A percentile compares a stretch with the other conserved stretches of the same genome.
Evolutionary conservation across 1,140 invertebrate species (phyloP).

Genomic region (Limonius californicus): DNA sequence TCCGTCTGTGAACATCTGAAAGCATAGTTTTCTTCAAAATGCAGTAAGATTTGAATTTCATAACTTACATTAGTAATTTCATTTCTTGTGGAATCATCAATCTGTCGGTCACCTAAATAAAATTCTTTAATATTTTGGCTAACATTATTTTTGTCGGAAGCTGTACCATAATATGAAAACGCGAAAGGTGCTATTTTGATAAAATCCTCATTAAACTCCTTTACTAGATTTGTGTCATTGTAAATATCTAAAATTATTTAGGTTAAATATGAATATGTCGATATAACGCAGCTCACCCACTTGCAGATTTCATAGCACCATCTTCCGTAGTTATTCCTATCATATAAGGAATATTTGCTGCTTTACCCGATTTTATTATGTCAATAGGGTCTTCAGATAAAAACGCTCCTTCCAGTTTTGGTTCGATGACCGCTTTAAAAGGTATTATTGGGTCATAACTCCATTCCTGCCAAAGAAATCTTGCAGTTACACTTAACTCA

Average conservation of each 20-base stretch:
- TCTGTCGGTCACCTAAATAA: conserved; percentile 50
- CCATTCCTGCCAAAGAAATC: conserved; percentile 53
- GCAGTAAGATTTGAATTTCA: not conserved
- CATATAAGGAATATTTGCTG: conserved; percentile 60
- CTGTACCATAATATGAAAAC: conserved; percentile 47
- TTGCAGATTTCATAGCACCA: conserved; percentile 58
- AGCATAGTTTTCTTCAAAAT: conserved; percentile 16
- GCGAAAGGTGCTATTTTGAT: conserved; percentile 55
- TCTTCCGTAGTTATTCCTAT: conserved; percentile 64
- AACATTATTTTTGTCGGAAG: conserved; percentile 48
- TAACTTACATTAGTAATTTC: conserved; percentile 53
- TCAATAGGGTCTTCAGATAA: conserved; percentile 56
- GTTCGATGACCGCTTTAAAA: conserved; percentile 68
- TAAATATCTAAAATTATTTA: no score
- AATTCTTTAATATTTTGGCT: conserved; percentile 54
- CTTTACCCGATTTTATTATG: conserved; percentile 47
- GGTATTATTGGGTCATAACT: conserved; percentile 70
- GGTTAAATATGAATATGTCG: no score
- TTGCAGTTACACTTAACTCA: no score
- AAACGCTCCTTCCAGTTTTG: conserved; percentile 61
- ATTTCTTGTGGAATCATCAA: conserved; percentile 50
- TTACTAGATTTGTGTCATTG: conserved; percentile 43
- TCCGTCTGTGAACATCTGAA: conserved; percentile 64
- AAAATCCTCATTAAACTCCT: conserved; percentile 56
- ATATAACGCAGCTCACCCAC: conserved; percentile 44